A percentile compares a stretch with the other conserved stretches of the same genome.
phyloP scores from a whole-genome alignment of 2,888 invertebrate species.

The Atethmia centrago region DNA sequence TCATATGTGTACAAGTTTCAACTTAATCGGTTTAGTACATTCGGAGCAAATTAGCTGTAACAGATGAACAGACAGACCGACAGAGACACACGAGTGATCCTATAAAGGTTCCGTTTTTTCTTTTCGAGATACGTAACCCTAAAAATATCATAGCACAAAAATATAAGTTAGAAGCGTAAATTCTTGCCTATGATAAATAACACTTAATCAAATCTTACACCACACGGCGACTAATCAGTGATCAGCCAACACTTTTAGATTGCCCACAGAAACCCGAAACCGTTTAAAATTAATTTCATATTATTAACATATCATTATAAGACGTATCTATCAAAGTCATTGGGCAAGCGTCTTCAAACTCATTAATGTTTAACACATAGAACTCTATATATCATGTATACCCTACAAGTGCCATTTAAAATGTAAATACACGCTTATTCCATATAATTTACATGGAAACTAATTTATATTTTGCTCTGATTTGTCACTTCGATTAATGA shows the following conservation, averaged over 20 bases:
- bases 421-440: slow-evolving; percentile 58
- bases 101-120: too few species aligned
- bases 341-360: slow-evolving; percentile 50
- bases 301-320: slow-evolving; percentile 61
- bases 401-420: slow-evolving; percentile 61
- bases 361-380: slow-evolving; percentile 45
- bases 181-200: slow-evolving; percentile 37
- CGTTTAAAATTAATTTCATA: slow-evolving; percentile 57
- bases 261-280: slow-evolving; percentile 41
- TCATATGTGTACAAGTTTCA: too few species aligned
- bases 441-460: slow-evolving; percentile 57
- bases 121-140: too few species aligned
- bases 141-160: neutral
- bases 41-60: too few species aligned
- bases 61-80: too few species aligned
- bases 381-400: slow-evolving; percentile 52
- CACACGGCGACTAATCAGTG: slow-evolving; percentile 34
- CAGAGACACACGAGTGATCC: too few species aligned
- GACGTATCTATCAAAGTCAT: slow-evolving; percentile 58
- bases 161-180: slow-evolving; percentile 11
- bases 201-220: slow-evolving; percentile 57
- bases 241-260: slow-evolving; percentile 51
- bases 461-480: slow-evolving; percentile 65
- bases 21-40: too few species aligned
- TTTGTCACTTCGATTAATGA: slow-evolving; percentile 63